phyloP scores from a whole-genome alignment of 1,140 invertebrate genomes.

The Drosophila lini region DNA sequence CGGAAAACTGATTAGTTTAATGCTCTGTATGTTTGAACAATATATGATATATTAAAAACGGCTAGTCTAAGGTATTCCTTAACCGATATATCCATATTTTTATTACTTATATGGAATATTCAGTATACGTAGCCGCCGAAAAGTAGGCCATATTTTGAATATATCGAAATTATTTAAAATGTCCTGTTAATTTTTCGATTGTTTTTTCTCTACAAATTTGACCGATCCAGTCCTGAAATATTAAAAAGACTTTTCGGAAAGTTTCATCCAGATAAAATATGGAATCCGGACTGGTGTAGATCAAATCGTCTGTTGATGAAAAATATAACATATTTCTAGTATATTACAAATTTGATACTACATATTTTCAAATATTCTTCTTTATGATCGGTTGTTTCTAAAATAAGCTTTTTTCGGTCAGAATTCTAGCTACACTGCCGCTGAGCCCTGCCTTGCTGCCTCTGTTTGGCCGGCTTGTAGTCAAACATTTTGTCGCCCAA shows the following conservation, averaged over 20 bases:
- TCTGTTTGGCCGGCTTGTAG: constrained; percentile 61
- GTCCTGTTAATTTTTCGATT: neutral
- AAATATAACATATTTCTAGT: neutral
- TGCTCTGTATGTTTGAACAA: too few relatives aligned
- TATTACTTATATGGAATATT: neutral
- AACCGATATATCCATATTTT: neutral
- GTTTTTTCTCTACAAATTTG: neutral
- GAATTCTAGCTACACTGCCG: neutral
- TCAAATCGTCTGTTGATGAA: neutral
- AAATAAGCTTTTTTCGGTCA: neutral
- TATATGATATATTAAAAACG: neutral
- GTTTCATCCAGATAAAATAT: neutral
- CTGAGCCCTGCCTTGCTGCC: neutral
- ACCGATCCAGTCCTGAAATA: neutral
- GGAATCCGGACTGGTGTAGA: neutral
- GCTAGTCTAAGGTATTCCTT: neutral
- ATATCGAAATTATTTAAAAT: neutral
- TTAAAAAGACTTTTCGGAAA: neutral
- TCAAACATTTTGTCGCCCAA: constrained; percentile 71
- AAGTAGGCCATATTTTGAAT: neutral
- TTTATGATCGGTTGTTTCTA: neutral
- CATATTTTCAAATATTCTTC: neutral
- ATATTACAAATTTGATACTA: neutral
- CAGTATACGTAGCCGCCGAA: neutral
- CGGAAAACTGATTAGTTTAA: too few relatives aligned